Base-by-base conservation (phyloP, 2,113 vertebrate genomes). In the Clarias macrocephalus region DNA sequence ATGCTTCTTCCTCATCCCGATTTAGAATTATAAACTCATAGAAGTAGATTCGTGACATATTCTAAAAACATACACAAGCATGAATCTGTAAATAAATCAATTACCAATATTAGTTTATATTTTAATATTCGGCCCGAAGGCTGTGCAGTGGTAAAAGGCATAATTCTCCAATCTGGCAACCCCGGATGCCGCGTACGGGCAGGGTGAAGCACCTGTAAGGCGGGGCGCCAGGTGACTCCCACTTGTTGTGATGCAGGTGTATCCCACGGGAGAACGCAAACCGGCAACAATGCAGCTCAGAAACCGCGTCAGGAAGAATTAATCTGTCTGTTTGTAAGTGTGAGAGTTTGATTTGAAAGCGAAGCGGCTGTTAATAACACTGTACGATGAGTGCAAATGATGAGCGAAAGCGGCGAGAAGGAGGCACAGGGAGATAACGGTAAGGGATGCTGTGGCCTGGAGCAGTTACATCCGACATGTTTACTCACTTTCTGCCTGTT, bases 391-490 rank as follows among this genome's bases (percentile, higher is more conserved):
- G 76, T 90, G 87, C 88, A 68, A 85, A 94, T 93, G 92, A 96
- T 96, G 96, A 94, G 94, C 94, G 92, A 95, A 92, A 94, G 94
- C 89, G 94, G 93, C 89, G 94, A 94, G 85, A 94, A 91, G 92
- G 93, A 93, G 91, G 93, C 93, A 91, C 88, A 93, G 83, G 94
- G 94, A 91, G 94, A 95, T 91, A 95, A 95, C 93, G 95, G 94
- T 93, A 94, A 94, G 92, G 93, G 93, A 90, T 85, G 86, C 66
- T 65, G 68, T 79, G 21, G 54, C 65, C 77, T 30, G 63, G 48
- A 56, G 18, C 75, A n/a, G 59, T n/a, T 3, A 23, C n/a, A 16
- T 52, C 9, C 48, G 0, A 18, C 13, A 59, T 56, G 23, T 83
- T 81, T 85, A 57, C 62, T 56, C 11, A 87, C 54, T 15, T 33